These are phyloP conservation scores for Polyploca ridens DNA, from an alignment of 2,888 invertebrate species.

Conservation along the genomic window DNA sequence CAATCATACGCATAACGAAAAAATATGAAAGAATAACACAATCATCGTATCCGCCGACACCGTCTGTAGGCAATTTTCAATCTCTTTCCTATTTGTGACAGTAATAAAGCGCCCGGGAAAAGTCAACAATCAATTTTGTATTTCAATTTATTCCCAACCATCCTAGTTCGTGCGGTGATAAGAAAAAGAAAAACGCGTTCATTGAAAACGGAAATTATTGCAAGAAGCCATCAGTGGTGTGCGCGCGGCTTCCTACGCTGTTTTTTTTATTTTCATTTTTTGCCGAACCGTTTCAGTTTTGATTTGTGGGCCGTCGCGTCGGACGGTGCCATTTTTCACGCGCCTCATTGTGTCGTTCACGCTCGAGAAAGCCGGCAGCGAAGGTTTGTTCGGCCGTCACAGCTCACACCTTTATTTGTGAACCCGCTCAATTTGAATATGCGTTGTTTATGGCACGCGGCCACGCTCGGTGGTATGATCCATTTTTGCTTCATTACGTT, in stretches of 20 bases:
- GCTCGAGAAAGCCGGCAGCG: slow-evolving; percentile 51
- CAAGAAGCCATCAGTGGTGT: slow-evolving; percentile 83
- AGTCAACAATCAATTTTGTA: slow-evolving; percentile 85
- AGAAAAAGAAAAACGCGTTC: slow-evolving; percentile 83
- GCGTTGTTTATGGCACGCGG: slow-evolving; percentile 30
- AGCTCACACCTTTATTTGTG: slow-evolving; percentile 57
- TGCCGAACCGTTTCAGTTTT: slow-evolving; percentile 64
- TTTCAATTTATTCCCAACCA: slow-evolving; percentile 84
- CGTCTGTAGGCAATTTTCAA: slow-evolving; percentile 79
- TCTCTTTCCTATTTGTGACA: slow-evolving; percentile 83
- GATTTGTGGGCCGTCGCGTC: slow-evolving; percentile 70
- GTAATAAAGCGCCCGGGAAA: slow-evolving; percentile 83
- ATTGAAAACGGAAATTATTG: slow-evolving; percentile 85
- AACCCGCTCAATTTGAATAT: slow-evolving; percentile 44
- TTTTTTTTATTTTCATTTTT: slow-evolving; percentile 59
- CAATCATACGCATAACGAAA: slow-evolving; percentile 44
- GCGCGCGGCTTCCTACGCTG: slow-evolving; percentile 66
- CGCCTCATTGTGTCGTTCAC: slow-evolving; percentile 70
- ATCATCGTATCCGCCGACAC: slow-evolving; percentile 62
- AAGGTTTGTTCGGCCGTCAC: slow-evolving; percentile 56
- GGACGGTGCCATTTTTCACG: slow-evolving; percentile 68
- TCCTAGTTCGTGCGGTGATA: slow-evolving; percentile 83
- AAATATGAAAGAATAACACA: slow-evolving; percentile 58
- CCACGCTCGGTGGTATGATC: not conserved
- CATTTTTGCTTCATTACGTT: not conserved